Evolutionary conservation across 1,140 invertebrate species (phyloP), one percentile per base, ranked within the genome.

Genomic region (Drosophila kohkoa): DNA sequence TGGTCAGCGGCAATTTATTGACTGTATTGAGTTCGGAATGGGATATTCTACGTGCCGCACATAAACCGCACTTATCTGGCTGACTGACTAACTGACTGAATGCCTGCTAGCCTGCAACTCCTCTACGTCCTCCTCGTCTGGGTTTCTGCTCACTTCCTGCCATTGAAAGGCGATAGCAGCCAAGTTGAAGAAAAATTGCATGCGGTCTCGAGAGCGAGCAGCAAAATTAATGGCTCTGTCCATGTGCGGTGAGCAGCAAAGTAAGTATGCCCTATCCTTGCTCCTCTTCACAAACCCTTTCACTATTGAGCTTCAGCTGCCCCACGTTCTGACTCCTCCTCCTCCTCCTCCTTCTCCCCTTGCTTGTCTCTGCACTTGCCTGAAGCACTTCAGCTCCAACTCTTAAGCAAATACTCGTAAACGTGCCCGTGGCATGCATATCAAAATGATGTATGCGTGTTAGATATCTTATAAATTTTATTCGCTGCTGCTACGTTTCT

Each of bases 381-480:
- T 38, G 1, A 11, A 10, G 8, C 20, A 8, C 62, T 16, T 41
- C 38, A 55, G 46, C 60, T 46, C 59, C 46, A 73, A 73, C 74
- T 70, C 82, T 83, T 87, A 79, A 83, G 83, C 83, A 87, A 88
- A 87, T 82, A 82, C 75, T 69, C 68, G 72, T 43, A 82, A 75
- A 87, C 83, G 83, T 87, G 83, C 72, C 77, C 80, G 66, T 72
- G 80, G 73, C 76, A 66, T 64, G 75, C 83, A 88, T 87, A 87
- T 87, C 83, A 87, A 87, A 87, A 87, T 87, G 83, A 87, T 89
- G 85, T 72, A 87, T 88, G 83, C 75, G 65, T 88, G 83, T 87
- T 87, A 88, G 83, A 88, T 83, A 89, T 87, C 80, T 88, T 88
- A 88, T 87, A 87, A 87, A 87, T 87, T 88, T 88, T 88, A 88